phyloP scores from a whole-genome alignment of 2,113 vertebrate genomes.

The Ovis canadensis region DNA sequence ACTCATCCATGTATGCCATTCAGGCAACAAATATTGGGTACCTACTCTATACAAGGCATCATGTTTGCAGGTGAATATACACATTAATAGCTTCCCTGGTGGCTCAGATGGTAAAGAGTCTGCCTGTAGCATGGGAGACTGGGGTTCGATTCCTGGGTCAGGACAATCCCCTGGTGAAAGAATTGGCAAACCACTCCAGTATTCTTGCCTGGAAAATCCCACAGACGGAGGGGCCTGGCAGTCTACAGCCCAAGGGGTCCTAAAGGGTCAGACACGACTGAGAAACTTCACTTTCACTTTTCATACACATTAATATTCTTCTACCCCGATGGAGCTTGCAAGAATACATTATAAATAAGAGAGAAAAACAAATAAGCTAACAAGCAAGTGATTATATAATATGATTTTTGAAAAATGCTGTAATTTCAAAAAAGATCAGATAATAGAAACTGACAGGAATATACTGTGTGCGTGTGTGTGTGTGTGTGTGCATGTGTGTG shows the following conservation, averaged over 20 bases:
- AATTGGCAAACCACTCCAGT: background rate
- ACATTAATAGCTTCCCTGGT: background rate
- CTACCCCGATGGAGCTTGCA: background rate
- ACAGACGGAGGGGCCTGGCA: background rate
- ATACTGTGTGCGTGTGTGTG: fast-evolving
- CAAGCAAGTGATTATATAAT: background rate
- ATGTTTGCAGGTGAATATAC: background rate
- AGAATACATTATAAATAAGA: background rate
- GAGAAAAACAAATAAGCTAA: background rate
- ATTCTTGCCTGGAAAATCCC: background rate
- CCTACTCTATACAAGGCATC: background rate
- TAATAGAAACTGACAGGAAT: background rate
- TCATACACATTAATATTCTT: background rate
- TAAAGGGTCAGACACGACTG: background rate
- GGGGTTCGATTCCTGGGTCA: fast-evolving
- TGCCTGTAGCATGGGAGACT: background rate
- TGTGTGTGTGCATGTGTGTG: no score
- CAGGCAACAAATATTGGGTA: background rate
- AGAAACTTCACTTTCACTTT: background rate
- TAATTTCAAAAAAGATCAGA: background rate
- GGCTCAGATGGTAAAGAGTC: background rate
- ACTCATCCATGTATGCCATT: background rate
- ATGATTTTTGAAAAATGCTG: background rate
- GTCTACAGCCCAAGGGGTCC: background rate
- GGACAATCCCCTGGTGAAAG: background rate